Evolutionary conservation across 2,113 vertebrate species (phyloP), one percentile per base, ranked within the genome.

Genomic region (Gallinago media): DNA sequence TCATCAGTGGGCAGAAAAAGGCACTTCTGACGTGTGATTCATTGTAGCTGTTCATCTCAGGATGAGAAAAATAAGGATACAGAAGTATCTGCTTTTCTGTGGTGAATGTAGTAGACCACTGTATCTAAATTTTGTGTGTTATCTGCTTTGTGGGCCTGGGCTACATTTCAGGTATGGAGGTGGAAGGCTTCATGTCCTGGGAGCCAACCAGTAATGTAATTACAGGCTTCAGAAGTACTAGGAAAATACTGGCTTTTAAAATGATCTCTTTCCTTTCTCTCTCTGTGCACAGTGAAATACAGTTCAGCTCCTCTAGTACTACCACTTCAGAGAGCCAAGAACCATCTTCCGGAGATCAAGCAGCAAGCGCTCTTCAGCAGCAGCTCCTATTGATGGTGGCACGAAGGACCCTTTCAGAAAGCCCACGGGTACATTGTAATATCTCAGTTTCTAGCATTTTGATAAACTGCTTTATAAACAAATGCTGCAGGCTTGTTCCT

Each of bases 251-350:
- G 15, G 62, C 84, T 25, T 50, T 50, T 87, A 59, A 88, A 93
- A 50, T 34, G 38, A 2, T n/a, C 4, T 68, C 29, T 52, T 78
- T 72, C 54, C 40, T 87, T 75, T 92, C 49, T 78, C 3, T n/a
- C 38, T 68, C 27, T 98, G 50, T 97, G 49, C 78, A 36, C 96
- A 99, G 99, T 92, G 99, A 99, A 96, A 96, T 98, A 38, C 99
- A 99, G 68, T 98, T 98, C 75, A 99, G 99, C 26, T 99, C 99
- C 27, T 99, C 99, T 40, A 99, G 99, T 92, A 99, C 99, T 5
- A 97, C 96, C 16, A 97, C 98, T 72, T 98, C 98, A 13, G 99
- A 99, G 96, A 98, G 99, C 88, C 99, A 99, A 79, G 99, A 99
- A 2, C 98, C 97, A 0, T 97, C 98, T 78, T 99, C 94, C 0